These are phyloP conservation scores for Cyanoderma ruficeps DNA, from an alignment of 2,113 vertebrate genomes.

Conservation along the genomic window DNA sequence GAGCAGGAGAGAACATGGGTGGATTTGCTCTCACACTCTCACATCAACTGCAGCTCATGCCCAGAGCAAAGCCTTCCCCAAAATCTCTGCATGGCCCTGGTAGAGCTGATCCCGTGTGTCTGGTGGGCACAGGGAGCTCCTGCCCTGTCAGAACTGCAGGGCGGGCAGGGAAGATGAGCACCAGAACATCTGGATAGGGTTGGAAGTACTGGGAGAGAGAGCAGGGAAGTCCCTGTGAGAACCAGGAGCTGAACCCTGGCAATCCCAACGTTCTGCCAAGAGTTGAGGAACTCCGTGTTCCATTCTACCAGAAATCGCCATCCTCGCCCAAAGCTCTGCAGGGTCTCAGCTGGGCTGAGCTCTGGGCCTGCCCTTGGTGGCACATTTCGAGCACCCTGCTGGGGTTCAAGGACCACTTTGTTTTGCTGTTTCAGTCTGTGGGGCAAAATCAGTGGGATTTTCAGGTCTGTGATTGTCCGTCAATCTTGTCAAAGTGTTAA, in stretches of 20 bases:
- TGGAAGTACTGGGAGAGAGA: background rate
- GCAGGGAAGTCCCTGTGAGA: background rate
- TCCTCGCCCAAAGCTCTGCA: background rate
- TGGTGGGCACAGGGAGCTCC: background rate
- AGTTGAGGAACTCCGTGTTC: background rate
- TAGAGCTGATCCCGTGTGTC: background rate
- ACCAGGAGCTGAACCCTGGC: background rate
- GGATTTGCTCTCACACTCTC: background rate
- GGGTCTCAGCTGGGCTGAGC: background rate
- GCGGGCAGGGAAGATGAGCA: background rate
- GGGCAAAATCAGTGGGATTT: background rate
- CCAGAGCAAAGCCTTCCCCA: background rate
- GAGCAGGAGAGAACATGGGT: accelerated
- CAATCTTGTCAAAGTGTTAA: background rate
- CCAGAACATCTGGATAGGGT: background rate
- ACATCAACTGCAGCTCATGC: background rate
- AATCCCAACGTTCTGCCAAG: background rate
- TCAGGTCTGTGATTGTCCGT: background rate
- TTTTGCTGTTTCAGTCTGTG: background rate
- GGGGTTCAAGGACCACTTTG: background rate
- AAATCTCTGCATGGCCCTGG: background rate
- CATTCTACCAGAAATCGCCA: background rate
- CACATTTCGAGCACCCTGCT: background rate
- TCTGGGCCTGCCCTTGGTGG: background rate
- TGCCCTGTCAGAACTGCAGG: background rate